phyloP scores from a whole-genome alignment of 2,113 vertebrate species.

The Galeopterus variegatus region DNA sequence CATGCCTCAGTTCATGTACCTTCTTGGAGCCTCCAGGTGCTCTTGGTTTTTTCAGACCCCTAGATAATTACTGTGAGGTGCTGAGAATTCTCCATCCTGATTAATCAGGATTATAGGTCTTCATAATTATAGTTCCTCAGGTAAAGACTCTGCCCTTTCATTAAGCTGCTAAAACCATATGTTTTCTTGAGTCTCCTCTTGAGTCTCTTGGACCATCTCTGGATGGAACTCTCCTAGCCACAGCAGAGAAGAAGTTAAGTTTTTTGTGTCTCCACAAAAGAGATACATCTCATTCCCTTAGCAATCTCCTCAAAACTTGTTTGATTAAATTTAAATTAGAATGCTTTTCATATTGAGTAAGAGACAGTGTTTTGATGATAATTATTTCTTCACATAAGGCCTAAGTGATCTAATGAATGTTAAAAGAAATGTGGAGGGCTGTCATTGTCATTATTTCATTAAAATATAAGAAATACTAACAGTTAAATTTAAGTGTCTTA shows the following conservation, averaged over 20 bases:
- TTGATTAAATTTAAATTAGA: conserved; percentile 74
- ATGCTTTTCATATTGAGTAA: conserved; percentile 55
- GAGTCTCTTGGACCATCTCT: conserved; percentile 63
- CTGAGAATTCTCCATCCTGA: conserved; percentile 78
- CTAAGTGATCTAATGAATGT: conserved; percentile 55
- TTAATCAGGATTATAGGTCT: conserved; percentile 79
- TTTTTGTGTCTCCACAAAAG: conserved; percentile 60
- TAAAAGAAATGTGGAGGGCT: conserved; percentile 56
- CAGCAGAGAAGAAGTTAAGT: conserved; percentile 32
- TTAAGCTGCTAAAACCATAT: conserved; percentile 78
- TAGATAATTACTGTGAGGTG: conserved; percentile 75
- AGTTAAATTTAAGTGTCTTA: conserved; percentile 63
- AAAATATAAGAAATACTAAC: conserved; percentile 69
- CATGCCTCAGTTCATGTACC: conserved; percentile 42
- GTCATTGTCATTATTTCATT: conserved; percentile 56
- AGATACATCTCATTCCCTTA: conserved; percentile 41
- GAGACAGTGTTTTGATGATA: conserved; percentile 61
- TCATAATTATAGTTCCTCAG: conserved; percentile 79
- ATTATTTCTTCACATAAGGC: conserved; percentile 57
- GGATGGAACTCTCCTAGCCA: conserved; percentile 49
- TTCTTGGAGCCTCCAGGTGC: conserved; percentile 72
- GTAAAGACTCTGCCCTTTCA: conserved; percentile 78
- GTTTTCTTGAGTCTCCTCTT: conserved; percentile 72
- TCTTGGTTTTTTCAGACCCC: conserved; percentile 66
- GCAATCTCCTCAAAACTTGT: conserved; percentile 19